phyloP scores from a whole-genome alignment of 1,140 invertebrate species.

The Acromyrmex charruanus region DNA sequence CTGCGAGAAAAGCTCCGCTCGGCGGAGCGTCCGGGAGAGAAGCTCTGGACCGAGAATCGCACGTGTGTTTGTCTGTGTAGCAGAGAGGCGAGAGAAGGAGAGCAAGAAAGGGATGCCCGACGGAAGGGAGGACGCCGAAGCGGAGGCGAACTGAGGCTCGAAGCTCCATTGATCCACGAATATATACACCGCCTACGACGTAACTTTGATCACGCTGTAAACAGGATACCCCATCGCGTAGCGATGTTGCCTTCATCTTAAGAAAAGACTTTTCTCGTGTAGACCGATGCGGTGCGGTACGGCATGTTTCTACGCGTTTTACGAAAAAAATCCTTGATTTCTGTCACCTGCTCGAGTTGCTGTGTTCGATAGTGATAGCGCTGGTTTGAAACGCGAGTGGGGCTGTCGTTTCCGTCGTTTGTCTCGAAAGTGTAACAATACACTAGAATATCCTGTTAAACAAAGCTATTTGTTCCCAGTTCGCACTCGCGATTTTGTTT shows the following conservation, averaged over 20 bases:
- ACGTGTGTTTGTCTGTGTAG: constrained; percentile 2
- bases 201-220: constrained; percentile 76
- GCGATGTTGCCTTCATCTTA: constrained; percentile 43
- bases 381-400: constrained; percentile 9
- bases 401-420: constrained; percentile 6
- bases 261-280: constrained; percentile 29
- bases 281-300: neutral
- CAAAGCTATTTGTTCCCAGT: neutral
- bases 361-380: constrained; percentile 1
- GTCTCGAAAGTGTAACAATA: constrained; percentile 20
- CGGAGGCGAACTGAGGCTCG: constrained; percentile 44
- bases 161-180: constrained; percentile 75
- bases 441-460: constrained; percentile 13
- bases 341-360: constrained; percentile 36
- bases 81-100: constrained; percentile 14
- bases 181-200: constrained; percentile 66
- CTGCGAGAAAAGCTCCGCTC: constrained; percentile 27
- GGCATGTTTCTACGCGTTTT: neutral
- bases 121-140: constrained; percentile 61
- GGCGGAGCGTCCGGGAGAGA: constrained; percentile 16
- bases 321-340: constrained; percentile 27
- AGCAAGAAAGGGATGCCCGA: constrained; percentile 23
- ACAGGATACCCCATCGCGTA: constrained; percentile 58
- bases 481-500: neutral
- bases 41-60: constrained; percentile 42